Evolutionary conservation across 2,797 vertebrate genomes (phyloP).

Genomic region (Bradypodion ventrale): DNA sequence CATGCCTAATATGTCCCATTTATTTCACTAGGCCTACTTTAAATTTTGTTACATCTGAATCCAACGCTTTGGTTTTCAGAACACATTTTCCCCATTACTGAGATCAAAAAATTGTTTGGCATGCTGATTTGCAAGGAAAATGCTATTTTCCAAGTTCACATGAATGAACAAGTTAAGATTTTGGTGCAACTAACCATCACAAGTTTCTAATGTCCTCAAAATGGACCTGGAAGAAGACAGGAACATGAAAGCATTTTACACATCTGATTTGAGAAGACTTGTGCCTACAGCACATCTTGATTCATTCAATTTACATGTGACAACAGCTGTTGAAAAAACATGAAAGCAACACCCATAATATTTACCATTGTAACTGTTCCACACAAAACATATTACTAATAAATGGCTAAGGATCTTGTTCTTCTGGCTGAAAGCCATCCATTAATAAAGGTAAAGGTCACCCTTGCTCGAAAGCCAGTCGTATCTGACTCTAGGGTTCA

Average conservation of each 20-base stretch:
- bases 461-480: too few species aligned
- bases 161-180: background rate
- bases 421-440: too few species aligned
- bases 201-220: background rate
- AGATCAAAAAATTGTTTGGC: background rate
- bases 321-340: background rate
- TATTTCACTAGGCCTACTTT: background rate
- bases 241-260: background rate
- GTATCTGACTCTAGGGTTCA: too few species aligned
- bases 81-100: background rate
- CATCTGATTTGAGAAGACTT: too few species aligned
- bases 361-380: background rate
- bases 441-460: too few species aligned
- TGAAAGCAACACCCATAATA: background rate
- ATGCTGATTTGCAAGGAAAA: background rate
- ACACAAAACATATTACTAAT: background rate
- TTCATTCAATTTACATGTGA: background rate
- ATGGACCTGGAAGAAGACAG: background rate
- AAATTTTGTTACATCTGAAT: background rate
- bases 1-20: background rate
- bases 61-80: background rate
- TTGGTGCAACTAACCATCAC: background rate
- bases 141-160: background rate
- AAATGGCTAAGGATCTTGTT: too few species aligned
- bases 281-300: too few species aligned